Conservation (phyloP, 92 coral and sea anemone genomes). For the Zoanthus gigantus region DNA sequence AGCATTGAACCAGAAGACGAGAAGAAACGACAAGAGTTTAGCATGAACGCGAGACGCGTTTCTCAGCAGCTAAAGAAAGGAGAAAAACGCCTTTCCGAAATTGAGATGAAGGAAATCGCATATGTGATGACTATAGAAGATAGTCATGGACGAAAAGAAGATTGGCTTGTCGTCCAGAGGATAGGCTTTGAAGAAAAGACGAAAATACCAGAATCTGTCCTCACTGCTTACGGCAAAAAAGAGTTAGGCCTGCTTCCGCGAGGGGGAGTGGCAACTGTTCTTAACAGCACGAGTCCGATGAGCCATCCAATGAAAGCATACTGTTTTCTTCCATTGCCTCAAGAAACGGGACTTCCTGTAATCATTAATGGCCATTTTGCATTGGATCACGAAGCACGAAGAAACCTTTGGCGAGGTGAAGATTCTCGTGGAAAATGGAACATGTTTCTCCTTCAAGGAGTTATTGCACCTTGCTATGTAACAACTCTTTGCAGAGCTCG, state of each 20-base stretch:
- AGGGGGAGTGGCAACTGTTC: slow-evolving; percentile 84
- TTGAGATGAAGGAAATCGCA: slow-evolving; percentile 58
- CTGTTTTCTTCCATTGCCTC: slow-evolving; percentile 92
- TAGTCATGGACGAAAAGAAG: slow-evolving; percentile 62
- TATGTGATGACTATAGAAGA: slow-evolving; percentile 71
- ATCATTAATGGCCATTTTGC: slow-evolving; percentile 94
- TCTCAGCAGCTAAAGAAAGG: slow-evolving; percentile 28
- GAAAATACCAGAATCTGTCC: slow-evolving; percentile 32
- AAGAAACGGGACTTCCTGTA: slow-evolving; percentile 78
- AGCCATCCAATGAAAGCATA: slow-evolving; percentile 65
- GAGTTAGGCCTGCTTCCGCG: slow-evolving; percentile 90
- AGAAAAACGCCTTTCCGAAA: slow-evolving; percentile 40
- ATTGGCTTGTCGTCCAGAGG: slow-evolving; percentile 82
- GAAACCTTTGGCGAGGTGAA: slow-evolving; percentile 76
- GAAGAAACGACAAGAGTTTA: slow-evolving; percentile 63
- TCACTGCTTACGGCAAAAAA: slow-evolving; percentile 49
- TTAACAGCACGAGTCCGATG: slow-evolving; percentile 1
- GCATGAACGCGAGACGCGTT: slow-evolving; percentile 40
- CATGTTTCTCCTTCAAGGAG: slow-evolving; percentile 53
- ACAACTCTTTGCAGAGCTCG: slow-evolving; percentile 63
- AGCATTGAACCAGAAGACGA: slow-evolving; percentile 63
- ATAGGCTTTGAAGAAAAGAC: slow-evolving; percentile 70
- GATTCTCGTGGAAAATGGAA: slow-evolving; percentile 80
- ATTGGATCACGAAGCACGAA: slow-evolving; percentile 71
- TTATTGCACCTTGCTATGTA: slow-evolving; percentile 80